Base-by-base conservation (phyloP, 2,113 vertebrate genomes). In the Tenrec ecaudatus region DNA sequence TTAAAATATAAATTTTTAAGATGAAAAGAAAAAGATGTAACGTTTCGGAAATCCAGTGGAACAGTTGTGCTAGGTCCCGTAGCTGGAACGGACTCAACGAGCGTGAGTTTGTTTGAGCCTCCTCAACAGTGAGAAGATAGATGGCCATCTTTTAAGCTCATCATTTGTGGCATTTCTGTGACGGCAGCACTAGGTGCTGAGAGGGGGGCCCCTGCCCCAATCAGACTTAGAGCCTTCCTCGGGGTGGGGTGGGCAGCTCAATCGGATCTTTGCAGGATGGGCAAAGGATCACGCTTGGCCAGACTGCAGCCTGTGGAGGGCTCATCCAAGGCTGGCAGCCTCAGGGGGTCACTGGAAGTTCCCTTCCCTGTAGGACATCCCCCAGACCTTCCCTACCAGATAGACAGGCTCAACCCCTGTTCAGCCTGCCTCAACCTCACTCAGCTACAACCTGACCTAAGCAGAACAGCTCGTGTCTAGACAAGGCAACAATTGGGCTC, bases 171-270 rank as follows among this genome's bases (percentile, higher is more conserved):
- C 19, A 36, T 20, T 73, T 73, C 69, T 33, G n/a, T 73, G 10
- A 33, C n/a, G n/a, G n/a, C n/a, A 36, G 69, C n/a, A n/a, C 17
- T 33, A 73, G 69, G 27, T 1, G 11, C n/a, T 73, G 20, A 36
- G 69, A 9, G 2, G 62, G 57, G 31, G 38, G 12, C 31, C 20
- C 47, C 14, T 38, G 47, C 47, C 58, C 25, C 3, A 10, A 1
- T 15, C 83, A 60, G 64, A 25, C 57, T 64, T 15, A 3, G 60
- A 22, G 60, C 16, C 17, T 29, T 29, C 73, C n/a, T 19, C 62
- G 19, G 1, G 12, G 47, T 0, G 0, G 0, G 15, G 27, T 53
- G n/a, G 58, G n/a, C 40, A 29, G 33, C 27, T 89, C 40, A 8
- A 77, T 57, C 43, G 62, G 29, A 31, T 16, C 53, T 31, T 16